These are phyloP conservation scores for Chelidonichthys spinosus DNA, from an alignment of 2,797 vertebrate genomes.

Conservation along the genomic window DNA sequence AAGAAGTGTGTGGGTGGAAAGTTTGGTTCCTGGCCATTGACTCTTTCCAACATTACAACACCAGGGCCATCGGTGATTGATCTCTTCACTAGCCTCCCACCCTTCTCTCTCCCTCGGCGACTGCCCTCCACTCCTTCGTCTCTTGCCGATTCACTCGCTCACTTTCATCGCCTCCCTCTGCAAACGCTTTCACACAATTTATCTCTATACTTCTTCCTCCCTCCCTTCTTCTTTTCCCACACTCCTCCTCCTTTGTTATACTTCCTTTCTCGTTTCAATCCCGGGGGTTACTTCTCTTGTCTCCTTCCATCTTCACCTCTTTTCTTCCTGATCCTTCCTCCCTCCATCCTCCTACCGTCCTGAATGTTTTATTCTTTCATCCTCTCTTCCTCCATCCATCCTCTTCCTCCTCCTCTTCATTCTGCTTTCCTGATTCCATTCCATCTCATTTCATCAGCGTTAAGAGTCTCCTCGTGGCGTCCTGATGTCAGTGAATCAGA, in stretches of 20 bases:
- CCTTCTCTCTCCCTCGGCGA: slow-evolving; percentile 38
- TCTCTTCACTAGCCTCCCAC: slow-evolving; percentile 53
- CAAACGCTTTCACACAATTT: slow-evolving; percentile 37
- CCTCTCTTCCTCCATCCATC: too few relatives aligned
- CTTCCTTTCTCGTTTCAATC: too few relatives aligned
- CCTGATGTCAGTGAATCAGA: too few relatives aligned
- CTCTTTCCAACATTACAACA: slow-evolving; percentile 68
- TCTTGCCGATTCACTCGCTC: slow-evolving; percentile 52
- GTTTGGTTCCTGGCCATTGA: slow-evolving; percentile 73
- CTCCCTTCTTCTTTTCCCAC: neutral
- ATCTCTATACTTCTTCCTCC: neutral
- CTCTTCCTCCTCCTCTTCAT: neutral
- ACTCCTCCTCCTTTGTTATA: too few relatives aligned
- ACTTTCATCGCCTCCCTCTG: slow-evolving; percentile 36
- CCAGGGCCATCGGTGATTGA: slow-evolving; percentile 57
- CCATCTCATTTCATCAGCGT: neutral
- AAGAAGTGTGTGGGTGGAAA: slow-evolving; percentile 62
- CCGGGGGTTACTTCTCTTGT: neutral
- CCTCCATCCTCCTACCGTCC: too few relatives aligned
- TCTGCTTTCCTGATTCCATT: neutral
- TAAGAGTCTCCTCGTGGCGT: too few relatives aligned
- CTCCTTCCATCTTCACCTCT: neutral
- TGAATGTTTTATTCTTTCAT: neutral
- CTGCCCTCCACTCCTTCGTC: slow-evolving; percentile 45
- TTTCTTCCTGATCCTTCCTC: neutral